A percentile compares a stretch with the other conserved stretches of the same genome.
Conservation (phyloP, 2,113 vertebrate genomes). For the Mirounga angustirostris region DNA sequence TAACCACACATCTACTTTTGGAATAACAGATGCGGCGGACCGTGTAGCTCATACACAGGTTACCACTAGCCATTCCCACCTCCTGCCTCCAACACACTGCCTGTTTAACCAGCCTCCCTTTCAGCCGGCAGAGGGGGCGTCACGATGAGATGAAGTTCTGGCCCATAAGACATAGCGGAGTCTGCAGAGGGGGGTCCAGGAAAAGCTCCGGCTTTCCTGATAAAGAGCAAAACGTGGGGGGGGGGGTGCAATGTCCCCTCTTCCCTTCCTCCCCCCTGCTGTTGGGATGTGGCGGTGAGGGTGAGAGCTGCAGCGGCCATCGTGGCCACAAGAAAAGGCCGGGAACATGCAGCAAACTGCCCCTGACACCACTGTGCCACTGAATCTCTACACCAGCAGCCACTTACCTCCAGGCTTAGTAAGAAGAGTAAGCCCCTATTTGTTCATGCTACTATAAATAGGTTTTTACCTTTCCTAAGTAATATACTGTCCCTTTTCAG, state of each 20-base stretch:
- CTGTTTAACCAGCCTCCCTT: neutral
- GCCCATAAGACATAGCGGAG: neutral
- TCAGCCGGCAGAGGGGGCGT: neutral
- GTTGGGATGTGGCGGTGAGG: neutral
- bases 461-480: neutral
- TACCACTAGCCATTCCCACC: neutral
- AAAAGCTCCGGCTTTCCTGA: constrained; percentile 13
- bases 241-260: neutral
- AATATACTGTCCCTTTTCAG: neutral
- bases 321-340: neutral
- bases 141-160: neutral
- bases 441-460: neutral
- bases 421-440: neutral
- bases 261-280: neutral
- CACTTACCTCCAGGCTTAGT: neutral
- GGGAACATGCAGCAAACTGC: neutral
- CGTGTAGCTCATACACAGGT: neutral
- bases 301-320: neutral
- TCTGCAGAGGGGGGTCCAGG: neutral
- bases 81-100: neutral
- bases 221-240: neutral
- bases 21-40: neutral
- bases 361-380: neutral
- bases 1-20: neutral
- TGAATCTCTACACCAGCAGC: neutral